Percentiles rank a stretch among this genome's conserved stretches.
Conservation (phyloP, 1,140 invertebrate species). For the Metaphire vulgaris region DNA sequence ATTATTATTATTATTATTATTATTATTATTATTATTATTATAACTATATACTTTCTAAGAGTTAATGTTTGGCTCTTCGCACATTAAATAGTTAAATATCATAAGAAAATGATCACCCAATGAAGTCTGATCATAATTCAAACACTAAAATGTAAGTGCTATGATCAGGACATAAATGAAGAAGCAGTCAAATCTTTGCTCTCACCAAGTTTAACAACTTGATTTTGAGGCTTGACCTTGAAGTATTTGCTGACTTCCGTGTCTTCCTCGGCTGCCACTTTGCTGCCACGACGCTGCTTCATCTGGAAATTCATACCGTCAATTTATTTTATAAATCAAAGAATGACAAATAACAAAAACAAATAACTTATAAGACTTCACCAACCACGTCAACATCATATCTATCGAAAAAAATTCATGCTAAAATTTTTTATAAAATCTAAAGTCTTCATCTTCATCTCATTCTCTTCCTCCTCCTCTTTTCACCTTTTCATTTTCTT, state of each 20-base stretch:
- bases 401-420: not conserved
- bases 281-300: slow-evolving; percentile 18
- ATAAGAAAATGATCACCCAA: not conserved
- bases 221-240: slow-evolving; percentile 42
- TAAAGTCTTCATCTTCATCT: not conserved
- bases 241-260: slow-evolving; percentile 33
- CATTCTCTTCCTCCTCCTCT: no score
- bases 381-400: not conserved
- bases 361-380: no score
- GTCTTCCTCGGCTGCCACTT: slow-evolving; percentile 15
- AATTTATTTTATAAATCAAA: not conserved
- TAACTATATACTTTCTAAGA: no score
- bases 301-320: slow-evolving; percentile 3
- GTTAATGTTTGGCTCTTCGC: no score
- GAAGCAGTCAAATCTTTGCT: not conserved
- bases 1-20: no score
- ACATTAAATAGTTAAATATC: not conserved
- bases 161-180: not conserved
- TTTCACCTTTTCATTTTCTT: no score
- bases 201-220: slow-evolving; percentile 44
- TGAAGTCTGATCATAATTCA: not conserved
- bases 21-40: no score
- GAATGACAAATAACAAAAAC: not conserved
- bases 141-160: not conserved
- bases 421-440: not conserved